These are phyloP conservation scores for Neodiprion fabricii DNA, from an alignment of 1,140 invertebrate species.

Conservation along the genomic window DNA sequence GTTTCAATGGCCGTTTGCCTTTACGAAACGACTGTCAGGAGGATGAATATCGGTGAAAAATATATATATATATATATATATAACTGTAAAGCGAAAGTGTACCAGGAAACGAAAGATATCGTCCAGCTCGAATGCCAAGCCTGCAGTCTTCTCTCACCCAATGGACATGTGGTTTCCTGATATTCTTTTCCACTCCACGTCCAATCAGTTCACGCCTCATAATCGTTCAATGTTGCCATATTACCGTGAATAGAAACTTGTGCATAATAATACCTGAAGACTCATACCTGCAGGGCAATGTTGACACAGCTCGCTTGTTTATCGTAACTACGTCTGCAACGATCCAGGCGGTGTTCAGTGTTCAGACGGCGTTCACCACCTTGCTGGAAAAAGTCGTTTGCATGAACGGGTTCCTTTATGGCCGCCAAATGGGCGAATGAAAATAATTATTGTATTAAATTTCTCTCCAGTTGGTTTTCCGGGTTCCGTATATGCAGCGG, in stretches of 20 bases:
- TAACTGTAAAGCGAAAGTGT: neutral
- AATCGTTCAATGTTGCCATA: neutral
- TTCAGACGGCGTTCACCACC: no score
- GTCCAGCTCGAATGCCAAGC: neutral
- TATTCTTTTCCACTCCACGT: neutral
- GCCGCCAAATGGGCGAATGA: neutral
- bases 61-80: neutral
- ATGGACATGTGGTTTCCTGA: neutral
- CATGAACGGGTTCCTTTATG: neutral
- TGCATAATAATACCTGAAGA: neutral
- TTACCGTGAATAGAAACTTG: neutral
- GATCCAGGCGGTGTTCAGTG: neutral
- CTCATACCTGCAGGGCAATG: neutral
- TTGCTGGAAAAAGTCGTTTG: neutral
- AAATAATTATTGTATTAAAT: neutral
- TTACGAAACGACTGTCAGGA: neutral
- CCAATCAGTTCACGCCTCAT: neutral
- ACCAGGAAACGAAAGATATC: neutral
- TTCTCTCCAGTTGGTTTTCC: neutral
- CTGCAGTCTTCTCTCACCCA: neutral
- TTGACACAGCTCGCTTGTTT: neutral
- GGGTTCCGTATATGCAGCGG: no score
- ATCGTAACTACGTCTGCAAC: neutral
- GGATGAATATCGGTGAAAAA: neutral
- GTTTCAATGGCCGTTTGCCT: constrained; percentile 4